Evolutionary conservation across 2,113 vertebrate species (phyloP), one percentile per base, ranked within the genome.

Genomic region (Psettodes erumei): DNA sequence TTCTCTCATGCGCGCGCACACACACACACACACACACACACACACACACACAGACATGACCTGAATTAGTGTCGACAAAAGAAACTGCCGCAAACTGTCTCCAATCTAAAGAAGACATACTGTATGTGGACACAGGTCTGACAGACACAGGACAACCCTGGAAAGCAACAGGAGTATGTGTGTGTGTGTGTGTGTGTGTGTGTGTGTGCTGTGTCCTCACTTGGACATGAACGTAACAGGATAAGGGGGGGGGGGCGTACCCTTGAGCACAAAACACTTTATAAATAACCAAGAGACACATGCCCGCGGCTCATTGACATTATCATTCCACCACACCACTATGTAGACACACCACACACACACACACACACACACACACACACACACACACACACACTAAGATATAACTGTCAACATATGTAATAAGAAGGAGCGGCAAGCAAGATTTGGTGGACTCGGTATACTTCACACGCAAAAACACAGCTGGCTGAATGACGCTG

Each of bases 221-320:
- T 66, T 72, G 54, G 66, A 73, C 71, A 61, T 18, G 71, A 25
- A 69, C 9, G 85, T 86, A 91, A 92, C 69, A 53, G 47, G 90
- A 91, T 90, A 86, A 59, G 71, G 77, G 83, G 79, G 71, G 65
- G 64, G 78, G 32, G 83, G 81, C 83, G 82, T 91, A 91, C 87
- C 89, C 81, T 84, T 89, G 88, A 89, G 88, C 88, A 91, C 89
- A 92, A 91, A 93, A 89, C 88, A 88, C 88, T 88, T 90, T 92
- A 92, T 93, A 91, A 93, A 93, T 93, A 93, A 93, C 91, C 79
- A 61, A 86, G 88, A 85, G 87, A 88, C 89, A 82, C 77, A 90
- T 91, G 89, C 86, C 75, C 35, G 10, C 19, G 45, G 74, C 86
- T 86, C 85, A 92, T 91, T 92, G 89, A 89, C 91, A 91, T 90